These are phyloP conservation scores for Rhincodon typus DNA, from an alignment of 2,797 vertebrate species.

Conservation along the genomic window DNA sequence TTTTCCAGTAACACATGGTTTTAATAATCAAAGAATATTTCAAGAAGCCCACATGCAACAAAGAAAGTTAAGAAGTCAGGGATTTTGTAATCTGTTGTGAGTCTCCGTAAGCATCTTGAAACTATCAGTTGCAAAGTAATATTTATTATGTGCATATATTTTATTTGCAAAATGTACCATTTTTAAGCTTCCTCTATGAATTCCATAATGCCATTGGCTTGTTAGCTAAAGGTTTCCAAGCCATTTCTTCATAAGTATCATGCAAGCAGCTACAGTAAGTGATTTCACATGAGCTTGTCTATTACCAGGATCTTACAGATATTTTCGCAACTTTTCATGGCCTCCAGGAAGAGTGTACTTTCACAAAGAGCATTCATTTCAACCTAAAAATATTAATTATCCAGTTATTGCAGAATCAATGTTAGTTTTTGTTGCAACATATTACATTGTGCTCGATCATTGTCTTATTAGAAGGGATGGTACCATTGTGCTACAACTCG, in stretches of 20 bases:
- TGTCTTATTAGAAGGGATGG: background rate
- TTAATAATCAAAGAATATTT: conserved; percentile 28
- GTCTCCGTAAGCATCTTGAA: conserved; percentile 36
- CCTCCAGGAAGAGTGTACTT: background rate
- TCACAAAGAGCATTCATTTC: background rate
- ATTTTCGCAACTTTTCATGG: conserved; percentile 6
- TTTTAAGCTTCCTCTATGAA: conserved; percentile 57
- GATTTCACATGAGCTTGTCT: conserved; percentile 49
- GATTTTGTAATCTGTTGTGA: conserved; percentile 34
- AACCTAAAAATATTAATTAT: background rate
- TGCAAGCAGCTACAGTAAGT: conserved; percentile 54
- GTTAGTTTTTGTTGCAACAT: background rate
- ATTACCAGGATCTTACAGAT: background rate
- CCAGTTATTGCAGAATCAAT: background rate
- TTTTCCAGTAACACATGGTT: conserved; percentile 34
- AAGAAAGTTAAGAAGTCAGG: conserved; percentile 33
- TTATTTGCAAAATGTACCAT: conserved; percentile 53
- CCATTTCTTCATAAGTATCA: conserved; percentile 51
- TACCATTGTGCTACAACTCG: no score
- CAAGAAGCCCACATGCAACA: conserved; percentile 31
- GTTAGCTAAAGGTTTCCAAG: conserved; percentile 56
- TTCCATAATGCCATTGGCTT: conserved; percentile 57
- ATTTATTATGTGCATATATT: conserved; percentile 41
- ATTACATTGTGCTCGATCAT: background rate
- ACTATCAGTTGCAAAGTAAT: conserved; percentile 34